Conservation (phyloP, 2,888 invertebrate species). For the Ptycholaimellus sp. region DNA sequence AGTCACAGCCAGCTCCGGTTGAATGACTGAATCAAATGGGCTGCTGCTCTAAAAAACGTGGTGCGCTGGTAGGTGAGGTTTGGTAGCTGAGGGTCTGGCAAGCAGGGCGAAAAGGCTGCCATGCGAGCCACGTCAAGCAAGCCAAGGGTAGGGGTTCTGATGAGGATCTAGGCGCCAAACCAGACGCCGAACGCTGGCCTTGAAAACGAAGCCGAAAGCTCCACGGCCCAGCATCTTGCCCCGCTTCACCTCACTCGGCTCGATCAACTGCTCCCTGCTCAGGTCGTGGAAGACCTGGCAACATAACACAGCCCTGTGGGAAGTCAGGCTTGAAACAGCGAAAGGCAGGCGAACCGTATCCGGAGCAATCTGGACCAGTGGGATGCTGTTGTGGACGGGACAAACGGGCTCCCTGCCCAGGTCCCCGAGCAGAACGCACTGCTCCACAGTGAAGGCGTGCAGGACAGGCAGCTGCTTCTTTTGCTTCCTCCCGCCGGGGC, state of each 20-base stretch:
- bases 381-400: conserved; percentile 50
- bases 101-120: too few species aligned
- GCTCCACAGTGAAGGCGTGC: conserved; percentile 75
- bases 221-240: conserved; percentile 56
- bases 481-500: background rate
- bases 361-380: conserved; percentile 58
- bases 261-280: conserved; percentile 52
- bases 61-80: too few species aligned
- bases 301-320: too few species aligned
- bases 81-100: too few species aligned
- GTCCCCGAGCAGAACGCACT: conserved; percentile 70
- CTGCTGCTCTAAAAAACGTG: too few species aligned
- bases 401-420: conserved; percentile 48
- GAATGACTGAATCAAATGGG: too few species aligned
- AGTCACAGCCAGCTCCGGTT: too few species aligned
- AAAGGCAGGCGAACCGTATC: conserved; percentile 56
- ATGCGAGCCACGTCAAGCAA: too few species aligned
- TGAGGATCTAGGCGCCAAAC: too few species aligned
- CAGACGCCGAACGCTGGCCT: conserved; percentile 42
- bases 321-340: too few species aligned
- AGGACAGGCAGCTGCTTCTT: conserved; percentile 13
- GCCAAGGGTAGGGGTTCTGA: too few species aligned
- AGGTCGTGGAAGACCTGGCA: conserved; percentile 57
- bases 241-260: conserved; percentile 52
- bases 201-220: conserved; percentile 87